Conservation (phyloP, 2,888 invertebrate species). For the Dryobotodes eremita region DNA sequence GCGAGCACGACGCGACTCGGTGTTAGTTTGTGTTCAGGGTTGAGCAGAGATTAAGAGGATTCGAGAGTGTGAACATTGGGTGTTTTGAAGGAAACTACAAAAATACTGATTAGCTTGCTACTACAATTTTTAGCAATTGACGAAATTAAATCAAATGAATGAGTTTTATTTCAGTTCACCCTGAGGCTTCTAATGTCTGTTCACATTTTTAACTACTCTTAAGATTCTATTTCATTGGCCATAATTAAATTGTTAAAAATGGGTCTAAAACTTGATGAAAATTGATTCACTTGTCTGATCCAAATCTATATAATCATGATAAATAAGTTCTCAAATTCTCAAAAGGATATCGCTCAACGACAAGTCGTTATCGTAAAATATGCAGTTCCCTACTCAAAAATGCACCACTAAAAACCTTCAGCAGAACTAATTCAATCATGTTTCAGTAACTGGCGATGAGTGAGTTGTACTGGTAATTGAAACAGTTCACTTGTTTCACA, state of each 20-base stretch:
- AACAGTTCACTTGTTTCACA: conserved; percentile 24
- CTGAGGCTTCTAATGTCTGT: too few species aligned
- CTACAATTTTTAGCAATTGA: too few species aligned
- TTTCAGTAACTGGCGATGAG: conserved; percentile 50
- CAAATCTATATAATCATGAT: too few species aligned
- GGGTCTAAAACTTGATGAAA: neutral
- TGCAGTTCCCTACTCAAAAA: conserved; percentile 34
- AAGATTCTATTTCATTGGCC: too few species aligned
- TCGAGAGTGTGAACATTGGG: too few species aligned
- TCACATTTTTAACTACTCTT: too few species aligned
- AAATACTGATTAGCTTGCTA: neutral
- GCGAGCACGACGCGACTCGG: conserved; percentile 33
- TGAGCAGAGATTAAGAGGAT: neutral
- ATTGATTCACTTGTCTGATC: neutral
- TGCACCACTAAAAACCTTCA: conserved; percentile 27
- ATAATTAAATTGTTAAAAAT: too few species aligned
- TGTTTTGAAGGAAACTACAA: neutral
- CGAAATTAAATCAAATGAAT: too few species aligned
- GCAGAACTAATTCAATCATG: conserved; percentile 44
- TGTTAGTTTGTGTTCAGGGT: neutral
- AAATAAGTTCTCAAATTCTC: neutral
- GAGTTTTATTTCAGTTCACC: neutral
- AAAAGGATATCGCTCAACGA: neutral
- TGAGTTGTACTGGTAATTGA: conserved; percentile 12
- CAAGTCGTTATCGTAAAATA: conserved; percentile 6